Conservation (phyloP, 2,888 invertebrate species). For the Dasysyrphus tricinctus region DNA sequence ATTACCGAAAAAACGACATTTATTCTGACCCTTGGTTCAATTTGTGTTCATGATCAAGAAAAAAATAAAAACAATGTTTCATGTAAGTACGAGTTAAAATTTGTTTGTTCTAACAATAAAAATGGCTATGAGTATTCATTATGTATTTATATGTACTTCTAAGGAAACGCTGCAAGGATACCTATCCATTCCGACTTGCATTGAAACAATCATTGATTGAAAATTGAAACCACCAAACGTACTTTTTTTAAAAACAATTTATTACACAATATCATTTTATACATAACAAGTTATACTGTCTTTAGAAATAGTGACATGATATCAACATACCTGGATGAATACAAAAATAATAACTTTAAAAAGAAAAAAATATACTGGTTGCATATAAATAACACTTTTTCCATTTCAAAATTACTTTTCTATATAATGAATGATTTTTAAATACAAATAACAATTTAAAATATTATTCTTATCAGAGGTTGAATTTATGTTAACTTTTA, state of each 20-base stretch:
- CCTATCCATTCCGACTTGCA: neutral
- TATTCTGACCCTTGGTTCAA: too few relatives aligned
- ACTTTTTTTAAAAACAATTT: slow-evolving; percentile 71
- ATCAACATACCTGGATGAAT: slow-evolving; percentile 35
- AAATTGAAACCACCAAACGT: neutral
- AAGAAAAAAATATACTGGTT: slow-evolving; percentile 19
- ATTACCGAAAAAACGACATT: too few relatives aligned
- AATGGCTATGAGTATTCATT: too few relatives aligned
- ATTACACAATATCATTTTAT: slow-evolving; percentile 70
- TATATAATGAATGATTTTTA: slow-evolving; percentile 29
- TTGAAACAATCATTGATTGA: too few relatives aligned
- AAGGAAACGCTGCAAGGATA: too few relatives aligned
- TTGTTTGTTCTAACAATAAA: too few relatives aligned
- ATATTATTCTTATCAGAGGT: slow-evolving; percentile 47
- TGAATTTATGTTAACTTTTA: slow-evolving; percentile 61
- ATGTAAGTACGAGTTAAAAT: too few relatives aligned
- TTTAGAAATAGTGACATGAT: slow-evolving; percentile 51
- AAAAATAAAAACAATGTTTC: too few relatives aligned
- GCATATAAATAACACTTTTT: slow-evolving; percentile 34
- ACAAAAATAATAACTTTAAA: slow-evolving; percentile 12
- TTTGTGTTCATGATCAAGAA: too few relatives aligned
- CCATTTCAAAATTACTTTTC: slow-evolving; percentile 24
- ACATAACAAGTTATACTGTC: slow-evolving; percentile 64
- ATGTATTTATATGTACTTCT: too few relatives aligned
- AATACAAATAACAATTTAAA: slow-evolving; percentile 55